These are phyloP conservation scores for Sarcophaga carnaria DNA, from an alignment of 2,888 invertebrate species.

Conservation along the genomic window DNA sequence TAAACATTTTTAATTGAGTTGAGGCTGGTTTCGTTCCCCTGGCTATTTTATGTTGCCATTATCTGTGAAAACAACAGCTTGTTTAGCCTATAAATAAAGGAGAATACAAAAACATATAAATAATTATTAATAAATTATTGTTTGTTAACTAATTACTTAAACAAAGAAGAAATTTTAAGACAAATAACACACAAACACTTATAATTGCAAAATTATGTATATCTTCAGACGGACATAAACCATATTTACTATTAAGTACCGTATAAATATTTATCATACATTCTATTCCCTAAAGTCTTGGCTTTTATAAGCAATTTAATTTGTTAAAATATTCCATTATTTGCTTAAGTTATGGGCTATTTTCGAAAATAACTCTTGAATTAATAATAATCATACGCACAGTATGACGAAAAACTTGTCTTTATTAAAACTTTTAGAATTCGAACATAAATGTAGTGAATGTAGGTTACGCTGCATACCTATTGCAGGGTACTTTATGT, in stretches of 20 bases:
- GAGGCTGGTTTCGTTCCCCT: background rate
- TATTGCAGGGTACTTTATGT: too few relatives aligned
- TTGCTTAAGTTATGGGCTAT: background rate
- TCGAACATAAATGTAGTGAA: background rate
- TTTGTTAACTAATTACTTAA: conserved; percentile 14
- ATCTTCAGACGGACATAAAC: background rate
- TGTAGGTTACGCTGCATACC: too few relatives aligned
- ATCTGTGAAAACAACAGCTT: conserved; percentile 18
- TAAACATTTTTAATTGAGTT: conserved; percentile 63
- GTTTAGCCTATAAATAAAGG: conserved; percentile 40
- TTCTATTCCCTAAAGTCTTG: background rate
- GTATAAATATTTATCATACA: background rate
- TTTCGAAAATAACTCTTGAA: background rate
- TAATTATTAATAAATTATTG: conserved; percentile 29
- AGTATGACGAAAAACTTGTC: too few relatives aligned
- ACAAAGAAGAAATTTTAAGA: conserved; percentile 8
- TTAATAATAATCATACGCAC: background rate
- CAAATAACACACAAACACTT: background rate
- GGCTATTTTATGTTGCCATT: conserved; percentile 24
- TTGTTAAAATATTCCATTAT: background rate
- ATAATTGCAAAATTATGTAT: background rate
- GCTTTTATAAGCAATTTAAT: background rate
- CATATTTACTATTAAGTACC: background rate
- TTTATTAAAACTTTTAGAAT: background rate
- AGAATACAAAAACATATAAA: conserved; percentile 21